These are phyloP conservation scores for Hetaerina americana DNA, from an alignment of 1,140 invertebrate species.

Conservation along the genomic window DNA sequence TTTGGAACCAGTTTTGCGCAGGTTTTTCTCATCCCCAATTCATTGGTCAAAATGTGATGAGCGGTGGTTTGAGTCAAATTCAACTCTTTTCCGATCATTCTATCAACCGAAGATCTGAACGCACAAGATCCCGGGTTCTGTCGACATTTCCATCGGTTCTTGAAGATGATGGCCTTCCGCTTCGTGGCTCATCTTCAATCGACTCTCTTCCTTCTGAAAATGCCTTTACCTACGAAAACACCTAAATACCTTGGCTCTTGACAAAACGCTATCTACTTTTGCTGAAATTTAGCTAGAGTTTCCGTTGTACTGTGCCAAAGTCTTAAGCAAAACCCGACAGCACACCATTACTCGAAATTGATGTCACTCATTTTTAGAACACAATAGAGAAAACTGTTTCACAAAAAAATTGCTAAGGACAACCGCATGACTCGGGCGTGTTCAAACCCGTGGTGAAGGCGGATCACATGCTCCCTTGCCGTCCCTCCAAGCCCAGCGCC, in stretches of 20 bases:
- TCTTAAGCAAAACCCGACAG: too few relatives aligned
- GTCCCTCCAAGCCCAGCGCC: too few relatives aligned
- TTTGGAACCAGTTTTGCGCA: conserved; percentile 13
- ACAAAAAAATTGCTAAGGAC: neutral
- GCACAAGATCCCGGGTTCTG: conserved; percentile 12
- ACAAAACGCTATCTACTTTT: conserved; percentile 9
- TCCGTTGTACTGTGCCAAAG: too few relatives aligned
- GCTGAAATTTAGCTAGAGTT: conserved; percentile 12
- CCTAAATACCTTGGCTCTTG: conserved; percentile 9
- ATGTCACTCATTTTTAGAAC: conserved; percentile 11
- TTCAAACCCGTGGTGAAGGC: neutral
- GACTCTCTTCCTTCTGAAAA: conserved; percentile 15
- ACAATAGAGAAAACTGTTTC: conserved; percentile 2
- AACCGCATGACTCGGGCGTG: neutral
- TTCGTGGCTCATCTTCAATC: conserved; percentile 9
- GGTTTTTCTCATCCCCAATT: too few relatives aligned
- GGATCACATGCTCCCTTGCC: too few relatives aligned
- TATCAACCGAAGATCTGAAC: conserved; percentile 8
- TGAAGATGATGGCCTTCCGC: conserved; percentile 13
- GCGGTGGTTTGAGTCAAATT: conserved; percentile 14
- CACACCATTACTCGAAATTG: conserved; percentile 14
- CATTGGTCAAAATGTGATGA: conserved; percentile 18
- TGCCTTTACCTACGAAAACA: conserved; percentile 12
- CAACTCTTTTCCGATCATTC: conserved; percentile 10
- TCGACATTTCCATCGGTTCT: conserved; percentile 14